Evolutionary conservation across 2,113 vertebrate genomes (phyloP).

Genomic region (Hymenochirus boettgeri): DNA sequence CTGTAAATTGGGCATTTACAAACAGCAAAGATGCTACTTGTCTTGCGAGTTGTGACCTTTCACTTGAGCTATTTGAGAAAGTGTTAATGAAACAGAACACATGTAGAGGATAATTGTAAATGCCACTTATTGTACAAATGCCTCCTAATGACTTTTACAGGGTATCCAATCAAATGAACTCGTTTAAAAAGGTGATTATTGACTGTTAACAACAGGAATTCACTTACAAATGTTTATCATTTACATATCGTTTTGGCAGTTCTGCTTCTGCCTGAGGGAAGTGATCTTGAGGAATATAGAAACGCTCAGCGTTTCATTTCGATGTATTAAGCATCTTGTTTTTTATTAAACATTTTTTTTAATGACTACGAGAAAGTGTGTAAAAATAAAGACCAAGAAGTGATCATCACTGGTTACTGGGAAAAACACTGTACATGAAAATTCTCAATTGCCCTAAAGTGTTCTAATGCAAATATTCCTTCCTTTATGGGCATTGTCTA

Average conservation of each 20-base stretch:
- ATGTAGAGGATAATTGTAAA: constrained; percentile 32
- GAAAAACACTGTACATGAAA: too few relatives aligned
- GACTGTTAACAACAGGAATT: constrained; percentile 10
- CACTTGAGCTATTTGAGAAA: constrained; percentile 46
- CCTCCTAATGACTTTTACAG: constrained; percentile 28
- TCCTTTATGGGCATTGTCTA: too few relatives aligned
- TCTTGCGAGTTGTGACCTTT: constrained; percentile 47
- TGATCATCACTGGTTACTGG: too few relatives aligned
- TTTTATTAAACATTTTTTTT: too few relatives aligned
- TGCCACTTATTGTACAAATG: constrained; percentile 27
- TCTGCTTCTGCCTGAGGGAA: not conserved
- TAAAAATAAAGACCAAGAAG: too few relatives aligned
- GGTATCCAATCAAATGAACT: constrained; percentile 24
- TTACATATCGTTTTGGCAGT: constrained; percentile 8
- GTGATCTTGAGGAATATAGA: too few relatives aligned
- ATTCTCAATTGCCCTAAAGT: too few relatives aligned
- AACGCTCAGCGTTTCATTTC: too few relatives aligned
- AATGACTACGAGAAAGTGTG: too few relatives aligned
- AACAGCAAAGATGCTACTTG: constrained; percentile 51
- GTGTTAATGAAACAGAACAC: constrained; percentile 51
- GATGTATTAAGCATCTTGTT: too few relatives aligned
- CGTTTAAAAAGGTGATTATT: constrained; percentile 21
- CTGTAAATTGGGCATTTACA: constrained; percentile 59
- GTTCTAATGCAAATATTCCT: too few relatives aligned
- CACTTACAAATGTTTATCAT: constrained; percentile 21